Evolutionary conservation across 2,888 invertebrate genomes (phyloP).

Genomic region (Tethea ocularis): DNA sequence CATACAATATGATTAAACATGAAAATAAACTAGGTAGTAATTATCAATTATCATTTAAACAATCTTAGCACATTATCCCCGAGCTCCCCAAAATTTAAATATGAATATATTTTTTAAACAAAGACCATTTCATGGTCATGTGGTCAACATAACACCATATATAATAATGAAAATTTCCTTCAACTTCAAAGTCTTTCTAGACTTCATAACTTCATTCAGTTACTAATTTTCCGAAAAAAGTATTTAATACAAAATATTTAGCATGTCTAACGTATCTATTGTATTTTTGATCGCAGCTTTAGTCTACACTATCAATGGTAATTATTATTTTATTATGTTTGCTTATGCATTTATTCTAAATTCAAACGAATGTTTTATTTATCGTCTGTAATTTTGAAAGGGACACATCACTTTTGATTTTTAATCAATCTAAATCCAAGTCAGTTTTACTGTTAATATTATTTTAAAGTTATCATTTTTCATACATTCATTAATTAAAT

Average conservation of each 20-base stretch:
- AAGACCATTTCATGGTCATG: not conserved
- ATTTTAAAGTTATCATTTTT: no score
- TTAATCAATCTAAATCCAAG: no score
- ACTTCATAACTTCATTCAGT: not conserved
- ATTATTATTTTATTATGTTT: not conserved
- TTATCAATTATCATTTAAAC: no score
- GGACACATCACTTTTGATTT: no score
- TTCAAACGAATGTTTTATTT: no score
- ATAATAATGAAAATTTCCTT: conserved; percentile 10
- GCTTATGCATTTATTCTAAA: not conserved
- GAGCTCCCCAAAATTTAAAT: not conserved
- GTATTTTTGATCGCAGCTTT: conserved; percentile 8
- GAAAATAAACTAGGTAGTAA: no score
- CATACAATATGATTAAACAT: no score
- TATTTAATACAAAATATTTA: no score
- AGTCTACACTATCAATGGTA: conserved; percentile 13
- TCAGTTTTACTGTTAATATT: no score
- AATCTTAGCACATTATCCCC: not conserved
- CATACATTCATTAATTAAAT: no score
- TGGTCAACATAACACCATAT: conserved; percentile 4
- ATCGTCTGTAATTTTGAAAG: no score
- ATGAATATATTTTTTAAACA: not conserved
- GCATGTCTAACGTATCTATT: not conserved
- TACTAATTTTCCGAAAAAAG: not conserved
- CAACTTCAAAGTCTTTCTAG: not conserved